phyloP scores from a whole-genome alignment of 2,113 vertebrate species.

The Synodontis membranacea region DNA sequence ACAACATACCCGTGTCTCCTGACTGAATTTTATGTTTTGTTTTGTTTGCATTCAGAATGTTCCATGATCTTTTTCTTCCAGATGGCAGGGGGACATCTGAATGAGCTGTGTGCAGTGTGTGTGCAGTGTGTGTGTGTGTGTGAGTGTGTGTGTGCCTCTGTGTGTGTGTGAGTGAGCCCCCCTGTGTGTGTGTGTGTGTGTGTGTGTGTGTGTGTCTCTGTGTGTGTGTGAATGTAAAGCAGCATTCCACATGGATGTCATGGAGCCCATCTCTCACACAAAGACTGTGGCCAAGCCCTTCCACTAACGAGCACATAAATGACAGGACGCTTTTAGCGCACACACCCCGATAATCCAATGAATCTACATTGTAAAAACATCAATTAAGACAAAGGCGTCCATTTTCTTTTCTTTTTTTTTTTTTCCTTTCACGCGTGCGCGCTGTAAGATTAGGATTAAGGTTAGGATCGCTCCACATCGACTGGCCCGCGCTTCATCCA shows the following conservation, averaged over 20 bases:
- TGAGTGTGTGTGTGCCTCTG: not conserved
- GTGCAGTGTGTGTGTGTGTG: not conserved
- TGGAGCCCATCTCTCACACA: conserved; percentile 50
- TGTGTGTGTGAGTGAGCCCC: not conserved
- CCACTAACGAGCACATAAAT: conserved; percentile 12
- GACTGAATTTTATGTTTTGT: no score
- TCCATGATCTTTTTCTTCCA: not conserved
- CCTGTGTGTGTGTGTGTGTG: not conserved
- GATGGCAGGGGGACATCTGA: not conserved
- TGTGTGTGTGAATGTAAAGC: not conserved
- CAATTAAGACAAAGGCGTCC: not conserved
- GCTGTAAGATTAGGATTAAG: not conserved
- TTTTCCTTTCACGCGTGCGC: no score
- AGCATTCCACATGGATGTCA: conserved; percentile 40
- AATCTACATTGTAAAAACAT: not conserved
- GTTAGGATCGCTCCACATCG: not conserved
- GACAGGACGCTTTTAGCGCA: conserved; percentile 10
- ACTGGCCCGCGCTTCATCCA: not conserved
- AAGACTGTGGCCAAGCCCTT: conserved; percentile 54
- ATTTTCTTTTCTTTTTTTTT: no score
- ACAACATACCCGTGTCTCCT: not conserved
- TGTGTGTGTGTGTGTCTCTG: not conserved
- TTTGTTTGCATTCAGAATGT: not conserved
- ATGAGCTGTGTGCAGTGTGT: conserved; percentile 3
- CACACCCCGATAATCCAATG: not conserved